A percentile compares a stretch with the other conserved stretches of the same genome.
Evolutionary conservation across 2,888 invertebrate genomes (phyloP).

Genomic region (Ophioninae sp.): DNA sequence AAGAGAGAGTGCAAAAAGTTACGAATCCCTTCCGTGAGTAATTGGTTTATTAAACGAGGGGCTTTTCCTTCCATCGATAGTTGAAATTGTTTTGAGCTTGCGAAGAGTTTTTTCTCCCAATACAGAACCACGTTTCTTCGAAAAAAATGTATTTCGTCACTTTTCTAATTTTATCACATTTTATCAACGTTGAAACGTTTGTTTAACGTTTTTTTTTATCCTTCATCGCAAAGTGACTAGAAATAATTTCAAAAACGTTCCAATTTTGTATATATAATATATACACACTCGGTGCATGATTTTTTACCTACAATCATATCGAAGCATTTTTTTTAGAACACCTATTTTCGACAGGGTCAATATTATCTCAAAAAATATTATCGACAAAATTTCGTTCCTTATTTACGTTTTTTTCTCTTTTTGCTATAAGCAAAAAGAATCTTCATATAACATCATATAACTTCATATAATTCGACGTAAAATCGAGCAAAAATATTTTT

Average conservation of each 20-base stretch:
- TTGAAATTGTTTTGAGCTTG: neutral
- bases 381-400: too few species aligned
- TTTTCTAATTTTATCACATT: neutral
- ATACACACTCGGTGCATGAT: neutral
- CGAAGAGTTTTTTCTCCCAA: neutral
- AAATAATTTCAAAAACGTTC: neutral
- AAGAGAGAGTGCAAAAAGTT: slow-evolving; percentile 4
- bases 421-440: too few species aligned
- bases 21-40: slow-evolving; percentile 18
- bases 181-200: neutral
- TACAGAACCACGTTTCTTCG: neutral
- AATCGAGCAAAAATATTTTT: neutral
- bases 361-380: neutral
- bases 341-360: neutral
- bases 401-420: too few species aligned
- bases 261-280: neutral
- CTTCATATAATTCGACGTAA: neutral
- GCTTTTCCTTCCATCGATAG: neutral
- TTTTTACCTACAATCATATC: neutral
- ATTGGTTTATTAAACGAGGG: slow-evolving; percentile 1
- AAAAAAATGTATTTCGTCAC: neutral
- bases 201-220: neutral
- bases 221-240: neutral
- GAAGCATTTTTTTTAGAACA: neutral
- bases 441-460: too few species aligned